These are phyloP conservation scores for Haplochromis burtoni DNA, from an alignment of 2,113 vertebrate genomes.

Conservation along the genomic window DNA sequence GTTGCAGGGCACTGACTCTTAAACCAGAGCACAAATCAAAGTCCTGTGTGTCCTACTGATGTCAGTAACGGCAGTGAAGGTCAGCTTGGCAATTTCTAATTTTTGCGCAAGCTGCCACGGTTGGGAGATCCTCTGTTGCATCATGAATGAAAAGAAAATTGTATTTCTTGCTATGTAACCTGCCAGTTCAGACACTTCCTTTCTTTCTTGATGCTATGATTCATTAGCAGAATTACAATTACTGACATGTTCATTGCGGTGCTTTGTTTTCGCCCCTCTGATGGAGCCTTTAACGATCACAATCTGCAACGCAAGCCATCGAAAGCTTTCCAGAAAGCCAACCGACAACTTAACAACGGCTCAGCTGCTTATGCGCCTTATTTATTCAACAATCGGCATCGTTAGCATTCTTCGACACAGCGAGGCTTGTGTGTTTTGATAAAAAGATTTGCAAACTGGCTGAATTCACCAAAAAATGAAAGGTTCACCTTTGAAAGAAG, in stretches of 20 bases:
- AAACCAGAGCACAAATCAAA: constrained; percentile 44
- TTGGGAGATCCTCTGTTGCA: not conserved
- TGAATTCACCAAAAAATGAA: constrained; percentile 59
- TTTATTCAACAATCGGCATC: constrained; percentile 49
- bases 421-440: constrained; percentile 44
- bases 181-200: not conserved
- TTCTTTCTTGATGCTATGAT: not conserved
- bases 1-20: constrained; percentile 22
- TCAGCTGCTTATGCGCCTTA: constrained; percentile 34
- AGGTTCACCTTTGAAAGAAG: constrained; percentile 59
- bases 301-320: not conserved
- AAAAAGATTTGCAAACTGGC: constrained; percentile 51
- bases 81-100: not conserved
- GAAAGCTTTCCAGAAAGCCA: not conserved
- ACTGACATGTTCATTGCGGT: not conserved
- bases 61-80: constrained; percentile 25
- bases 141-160: not conserved
- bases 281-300: not conserved
- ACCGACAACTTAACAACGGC: constrained; percentile 13
- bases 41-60: not conserved
- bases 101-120: not conserved
- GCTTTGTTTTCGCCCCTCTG: not conserved
- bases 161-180: not conserved
- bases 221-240: not conserved
- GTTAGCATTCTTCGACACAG: constrained; percentile 39